Percentiles rank a stretch among this genome's conserved stretches.
phyloP scores from a whole-genome alignment of 2,113 vertebrate species.

The Gila orcuttii region DNA sequence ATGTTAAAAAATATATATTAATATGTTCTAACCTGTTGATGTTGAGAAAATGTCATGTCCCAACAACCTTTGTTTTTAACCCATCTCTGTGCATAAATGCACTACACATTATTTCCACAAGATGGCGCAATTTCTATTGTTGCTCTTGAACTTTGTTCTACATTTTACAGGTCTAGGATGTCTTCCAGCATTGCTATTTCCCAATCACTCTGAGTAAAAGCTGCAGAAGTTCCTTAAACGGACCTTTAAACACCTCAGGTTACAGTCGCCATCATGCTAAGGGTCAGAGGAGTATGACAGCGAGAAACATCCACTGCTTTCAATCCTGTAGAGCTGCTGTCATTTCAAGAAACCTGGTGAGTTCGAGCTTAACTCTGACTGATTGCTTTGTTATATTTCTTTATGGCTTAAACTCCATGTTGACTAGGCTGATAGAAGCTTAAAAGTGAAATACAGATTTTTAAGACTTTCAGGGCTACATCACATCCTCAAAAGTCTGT shows the following conservation, averaged over 20 bases:
- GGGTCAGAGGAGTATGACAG: background rate
- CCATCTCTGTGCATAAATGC: background rate
- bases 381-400: background rate
- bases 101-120: background rate
- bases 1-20: too few relatives aligned
- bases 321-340: background rate
- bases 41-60: background rate
- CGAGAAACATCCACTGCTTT: background rate
- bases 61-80: background rate
- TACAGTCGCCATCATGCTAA: background rate
- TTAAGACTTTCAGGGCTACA: background rate
- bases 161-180: conserved; percentile 33
- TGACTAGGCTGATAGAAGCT: background rate
- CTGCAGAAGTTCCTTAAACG: background rate
- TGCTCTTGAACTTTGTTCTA: conserved; percentile 44
- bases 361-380: background rate
- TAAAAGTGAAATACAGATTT: background rate
- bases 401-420: background rate
- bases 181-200: conserved; percentile 16
- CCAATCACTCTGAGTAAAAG: conserved; percentile 12
- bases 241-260: background rate
- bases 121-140: conserved; percentile 5
- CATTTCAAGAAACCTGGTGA: conserved; percentile 6
- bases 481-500: background rate
- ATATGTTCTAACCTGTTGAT: background rate